Base-by-base conservation (phyloP, 2,113 vertebrate species). In the Peucedramus taeniatus region DNA sequence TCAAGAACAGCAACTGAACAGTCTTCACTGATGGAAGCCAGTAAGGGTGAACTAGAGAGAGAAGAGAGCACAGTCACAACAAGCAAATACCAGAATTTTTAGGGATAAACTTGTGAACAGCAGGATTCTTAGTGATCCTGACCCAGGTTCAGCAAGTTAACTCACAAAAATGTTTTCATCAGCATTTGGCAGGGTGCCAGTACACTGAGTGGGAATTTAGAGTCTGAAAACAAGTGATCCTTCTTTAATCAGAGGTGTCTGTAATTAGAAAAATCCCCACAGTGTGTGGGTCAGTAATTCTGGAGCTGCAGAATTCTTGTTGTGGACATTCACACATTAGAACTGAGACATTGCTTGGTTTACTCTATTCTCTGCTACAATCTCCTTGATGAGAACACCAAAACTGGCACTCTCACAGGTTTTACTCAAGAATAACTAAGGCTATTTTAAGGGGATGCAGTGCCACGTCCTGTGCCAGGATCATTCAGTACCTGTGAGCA, bases 21-120 rank as follows among this genome's bases (percentile, higher is more conserved):
- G 96, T 99, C 99, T 90, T 99, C 99, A 92, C 99, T 99, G 86
- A 99, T 94, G 10, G 99, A 98, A 70, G 99, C 99, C 87, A 99
- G 96, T 42, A 99, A 96, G 42, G 99, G 97, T 53, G 97, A 91
- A 77, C 99, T 99, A 80, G 8, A 56, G 82, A 87, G 54, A 93
- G 49, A 79, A 6, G 63, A 93, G 11, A 65, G 8, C 40, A 15
- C 1, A 2, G 65, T 97, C 37, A 97, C 49, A 66, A 59, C 31
- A 39, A 39, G 19, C 47, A 54, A 33, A 69, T 6, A 35, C 57
- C 78, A 10, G 4, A 56, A 16, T 10, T 45, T 39, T 31, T 16
- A 14, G 12, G 47, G 31, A 75, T 13, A 39, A 59, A 35, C 28
- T 35, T 9, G 5, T 14, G 10, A 72, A 40, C 63, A 79, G 49